phyloP scores from a whole-genome alignment of 2,797 vertebrate species.

The Lacerta bilineata region DNA sequence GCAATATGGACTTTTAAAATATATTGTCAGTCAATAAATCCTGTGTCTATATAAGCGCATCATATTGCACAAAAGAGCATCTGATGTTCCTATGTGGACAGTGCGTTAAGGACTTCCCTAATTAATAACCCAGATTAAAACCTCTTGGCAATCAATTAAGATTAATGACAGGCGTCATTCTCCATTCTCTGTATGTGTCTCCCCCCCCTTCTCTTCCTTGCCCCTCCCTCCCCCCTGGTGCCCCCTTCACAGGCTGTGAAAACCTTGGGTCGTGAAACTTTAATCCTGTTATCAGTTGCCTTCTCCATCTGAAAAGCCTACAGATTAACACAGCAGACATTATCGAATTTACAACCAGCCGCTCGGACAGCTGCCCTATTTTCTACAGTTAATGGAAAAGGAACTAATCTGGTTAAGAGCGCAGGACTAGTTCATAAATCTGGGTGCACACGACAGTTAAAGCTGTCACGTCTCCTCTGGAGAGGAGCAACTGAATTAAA shows the following conservation, averaged over 20 bases:
- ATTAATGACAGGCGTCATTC: constrained; percentile 81
- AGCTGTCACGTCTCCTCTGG: constrained; percentile 82
- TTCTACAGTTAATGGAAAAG: constrained; percentile 84
- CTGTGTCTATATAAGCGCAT: constrained; percentile 71
- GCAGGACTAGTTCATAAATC: constrained; percentile 82
- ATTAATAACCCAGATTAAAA: constrained; percentile 83
- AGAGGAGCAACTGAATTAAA: constrained; percentile 77
- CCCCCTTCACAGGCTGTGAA: constrained; percentile 74
- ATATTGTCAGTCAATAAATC: constrained; percentile 31
- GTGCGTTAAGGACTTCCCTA: constrained; percentile 74
- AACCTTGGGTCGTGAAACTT: constrained; percentile 75
- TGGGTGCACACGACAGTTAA: constrained; percentile 77
- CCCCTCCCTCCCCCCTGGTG: neutral
- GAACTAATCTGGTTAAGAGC: constrained; percentile 91
- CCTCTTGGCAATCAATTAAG: constrained; percentile 84
- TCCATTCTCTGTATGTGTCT: constrained; percentile 62
- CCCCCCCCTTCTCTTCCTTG: neutral
- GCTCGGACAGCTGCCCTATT: constrained; percentile 93
- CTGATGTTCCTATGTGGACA: constrained; percentile 74
- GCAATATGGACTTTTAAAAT: constrained; percentile 18
- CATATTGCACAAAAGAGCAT: constrained; percentile 75
- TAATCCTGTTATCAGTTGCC: constrained; percentile 90
- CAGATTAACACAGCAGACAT: constrained; percentile 88
- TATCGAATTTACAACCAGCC: constrained; percentile 89
- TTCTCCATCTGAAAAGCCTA: constrained; percentile 77